These are phyloP conservation scores for Ctenodactylus gundi DNA, from an alignment of 2,113 vertebrate genomes.

Conservation along the genomic window DNA sequence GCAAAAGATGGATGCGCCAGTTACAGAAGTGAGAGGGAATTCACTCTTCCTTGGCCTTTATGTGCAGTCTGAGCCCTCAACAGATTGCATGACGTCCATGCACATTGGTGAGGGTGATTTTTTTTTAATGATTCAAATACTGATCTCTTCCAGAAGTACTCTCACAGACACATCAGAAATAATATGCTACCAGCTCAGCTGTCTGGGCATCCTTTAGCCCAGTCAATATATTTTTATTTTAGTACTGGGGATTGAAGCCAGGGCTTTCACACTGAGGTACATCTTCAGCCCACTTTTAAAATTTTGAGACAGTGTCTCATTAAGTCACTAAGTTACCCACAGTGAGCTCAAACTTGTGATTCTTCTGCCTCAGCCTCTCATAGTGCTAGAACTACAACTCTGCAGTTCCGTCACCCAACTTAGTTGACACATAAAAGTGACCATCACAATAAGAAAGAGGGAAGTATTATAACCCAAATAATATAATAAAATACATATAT, in stretches of 20 bases:
- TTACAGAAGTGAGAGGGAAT: neutral
- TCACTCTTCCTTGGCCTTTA: neutral
- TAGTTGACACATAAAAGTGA: neutral
- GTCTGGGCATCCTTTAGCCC: neutral
- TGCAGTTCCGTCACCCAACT: too few relatives aligned
- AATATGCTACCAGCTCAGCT: neutral
- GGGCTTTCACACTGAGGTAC: too few relatives aligned
- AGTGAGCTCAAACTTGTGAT: too few relatives aligned
- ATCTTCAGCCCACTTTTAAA: too few relatives aligned
- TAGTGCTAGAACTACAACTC: too few relatives aligned
- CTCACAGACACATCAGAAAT: neutral
- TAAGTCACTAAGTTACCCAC: too few relatives aligned
- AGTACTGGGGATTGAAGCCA: too few relatives aligned
- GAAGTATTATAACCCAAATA: neutral
- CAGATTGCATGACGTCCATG: neutral
- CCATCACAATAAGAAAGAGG: neutral
- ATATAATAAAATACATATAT: neutral
- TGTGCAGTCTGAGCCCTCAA: neutral
- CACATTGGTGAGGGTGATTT: neutral
- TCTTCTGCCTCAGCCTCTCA: too few relatives aligned
- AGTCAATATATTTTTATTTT: too few relatives aligned
- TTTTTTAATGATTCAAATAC: neutral
- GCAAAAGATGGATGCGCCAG: neutral
- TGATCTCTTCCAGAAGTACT: neutral
- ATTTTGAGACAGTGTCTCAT: too few relatives aligned